These are phyloP conservation scores for Portunus trituberculatus DNA, from an alignment of 1,140 invertebrate species.

Conservation along the genomic window DNA sequence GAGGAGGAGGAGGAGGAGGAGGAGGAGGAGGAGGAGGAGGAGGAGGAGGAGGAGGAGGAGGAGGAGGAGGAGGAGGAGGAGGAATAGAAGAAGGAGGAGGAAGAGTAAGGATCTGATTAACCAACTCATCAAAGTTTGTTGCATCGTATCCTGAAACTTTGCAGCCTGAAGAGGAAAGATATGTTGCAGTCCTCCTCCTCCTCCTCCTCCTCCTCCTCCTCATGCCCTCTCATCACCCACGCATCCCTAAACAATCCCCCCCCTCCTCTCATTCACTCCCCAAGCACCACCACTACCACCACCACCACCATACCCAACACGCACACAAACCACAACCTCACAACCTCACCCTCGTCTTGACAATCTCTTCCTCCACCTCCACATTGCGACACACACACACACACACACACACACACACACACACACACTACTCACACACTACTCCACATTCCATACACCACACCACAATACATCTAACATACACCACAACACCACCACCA, in stretches of 20 bases:
- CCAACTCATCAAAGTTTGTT: slow-evolving; percentile 22
- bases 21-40: neutral
- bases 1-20: slow-evolving; percentile 10
- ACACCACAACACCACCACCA: neutral
- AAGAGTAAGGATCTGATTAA: neutral
- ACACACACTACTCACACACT: neutral
- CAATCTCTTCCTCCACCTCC: neutral
- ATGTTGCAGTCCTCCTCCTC: no score
- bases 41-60: slow-evolving; percentile 31
- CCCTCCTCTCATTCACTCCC: no score
- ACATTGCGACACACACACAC: neutral
- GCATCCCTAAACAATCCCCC: no score
- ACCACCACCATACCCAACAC: no score
- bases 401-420: neutral
- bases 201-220: no score
- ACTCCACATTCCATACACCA: neutral
- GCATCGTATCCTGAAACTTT: neutral
- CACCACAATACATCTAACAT: neutral
- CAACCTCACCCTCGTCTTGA: no score
- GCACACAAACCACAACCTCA: no score
- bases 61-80: slow-evolving; percentile 31
- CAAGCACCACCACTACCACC: no score
- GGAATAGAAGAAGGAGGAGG: neutral
- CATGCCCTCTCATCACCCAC: no score
- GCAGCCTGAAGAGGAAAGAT: neutral